Evolutionary conservation across 2,888 invertebrate genomes (phyloP), one percentile per base, ranked within the genome.

Genomic region (Adineta ricciae): DNA sequence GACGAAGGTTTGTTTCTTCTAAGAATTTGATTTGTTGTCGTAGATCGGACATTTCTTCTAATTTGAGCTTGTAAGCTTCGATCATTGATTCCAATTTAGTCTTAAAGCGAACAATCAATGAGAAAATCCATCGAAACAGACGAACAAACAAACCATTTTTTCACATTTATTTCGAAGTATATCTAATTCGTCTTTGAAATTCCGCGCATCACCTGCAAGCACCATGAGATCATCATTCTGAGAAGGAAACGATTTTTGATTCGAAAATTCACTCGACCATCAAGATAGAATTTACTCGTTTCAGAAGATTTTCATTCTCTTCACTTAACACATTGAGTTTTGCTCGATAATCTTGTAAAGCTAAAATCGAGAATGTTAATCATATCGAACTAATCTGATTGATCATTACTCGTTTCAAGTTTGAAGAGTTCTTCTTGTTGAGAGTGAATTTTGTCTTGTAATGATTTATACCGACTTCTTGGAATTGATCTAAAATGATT

Each of bases 1-100:
- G 95, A 88, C 95, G 94, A 27, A 94, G 93, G 91, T 96, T 97
- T 88, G 96, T 95, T 85, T 95, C 95, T 91, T 97, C 96, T 11
- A 96, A 90, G 87, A 95, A 91, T 90, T 96, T 96, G 64, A 94
- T 90, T 91, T 95, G 95, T 88, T 94, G 93, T 89, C 95, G 94
- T 46, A 96, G 91, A 89, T 97, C 96, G 84, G 95, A 94, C 88
- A 95, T 93, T 88, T 96, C 97, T 91, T 97, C 91, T 91, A 97
- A 92, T 90, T 96, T 94, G 89, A 96, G 96, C 90, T 96, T 96
- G 90, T 96, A 96, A 0, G 94, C 94, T 50, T 94, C 94, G 85
- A 97, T 93, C 24, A 95, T 94, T 0, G 94, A 92, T 91, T 97
- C 97, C 87, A 95, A 93, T 83, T 94, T 87, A 41, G 78, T 78